Percentiles rank a stretch among this genome's conserved stretches.
These are phyloP conservation scores for Miltochrista miniata DNA, from an alignment of 2,888 invertebrate species.

Conservation along the genomic window DNA sequence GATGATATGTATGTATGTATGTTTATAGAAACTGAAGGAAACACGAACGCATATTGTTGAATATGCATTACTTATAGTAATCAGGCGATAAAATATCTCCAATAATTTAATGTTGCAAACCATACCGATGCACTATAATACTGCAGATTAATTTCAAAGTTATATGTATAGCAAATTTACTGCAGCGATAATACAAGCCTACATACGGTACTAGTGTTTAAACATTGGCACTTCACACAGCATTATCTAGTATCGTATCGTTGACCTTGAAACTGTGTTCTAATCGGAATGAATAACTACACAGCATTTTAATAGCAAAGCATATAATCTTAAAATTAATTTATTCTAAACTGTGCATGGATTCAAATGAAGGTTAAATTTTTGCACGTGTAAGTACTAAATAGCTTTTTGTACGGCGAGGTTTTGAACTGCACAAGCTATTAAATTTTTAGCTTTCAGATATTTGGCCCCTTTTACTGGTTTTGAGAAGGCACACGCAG, in stretches of 20 bases:
- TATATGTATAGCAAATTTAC: neutral
- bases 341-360: conserved; percentile 21
- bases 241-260: conserved; percentile 23
- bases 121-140: neutral
- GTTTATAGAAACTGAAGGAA: too few relatives aligned
- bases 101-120: too few relatives aligned
- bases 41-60: too few relatives aligned
- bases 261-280: conserved; percentile 26
- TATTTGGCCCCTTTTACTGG: too few relatives aligned
- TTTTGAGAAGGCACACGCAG: too few relatives aligned
- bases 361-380: conserved; percentile 25
- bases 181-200: neutral
- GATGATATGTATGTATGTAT: too few relatives aligned
- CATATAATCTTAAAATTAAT: conserved; percentile 31
- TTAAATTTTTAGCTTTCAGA: too few relatives aligned
- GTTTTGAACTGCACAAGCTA: too few relatives aligned
- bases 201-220: neutral
- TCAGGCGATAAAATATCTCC: too few relatives aligned
- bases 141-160: neutral
- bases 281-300: conserved; percentile 34
- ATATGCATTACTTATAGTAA: too few relatives aligned
- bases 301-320: conserved; percentile 21
- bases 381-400: neutral
- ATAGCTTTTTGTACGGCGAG: too few relatives aligned
- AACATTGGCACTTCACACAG: conserved; percentile 20